These are phyloP conservation scores for Pterocles burchelli DNA, from an alignment of 2,113 vertebrate genomes.

Conservation along the genomic window DNA sequence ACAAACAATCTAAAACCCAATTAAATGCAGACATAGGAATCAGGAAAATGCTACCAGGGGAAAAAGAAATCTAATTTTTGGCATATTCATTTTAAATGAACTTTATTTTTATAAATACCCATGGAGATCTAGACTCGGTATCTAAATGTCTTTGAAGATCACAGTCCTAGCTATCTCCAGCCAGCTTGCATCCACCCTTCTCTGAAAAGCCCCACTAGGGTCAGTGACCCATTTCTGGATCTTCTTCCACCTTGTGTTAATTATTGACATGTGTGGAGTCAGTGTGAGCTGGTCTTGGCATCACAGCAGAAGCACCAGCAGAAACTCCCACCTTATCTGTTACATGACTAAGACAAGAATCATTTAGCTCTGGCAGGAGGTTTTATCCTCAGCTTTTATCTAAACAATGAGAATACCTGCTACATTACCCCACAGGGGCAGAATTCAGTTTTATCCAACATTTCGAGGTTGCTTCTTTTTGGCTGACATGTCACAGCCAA, in stretches of 20 bases:
- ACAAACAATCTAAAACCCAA: background rate
- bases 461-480: background rate
- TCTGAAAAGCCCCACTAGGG: background rate
- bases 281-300: background rate
- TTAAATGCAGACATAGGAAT: background rate
- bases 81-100: background rate
- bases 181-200: background rate
- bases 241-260: background rate
- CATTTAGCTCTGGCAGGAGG: background rate
- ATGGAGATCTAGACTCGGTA: background rate
- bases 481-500: background rate
- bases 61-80: background rate
- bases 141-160: background rate
- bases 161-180: background rate
- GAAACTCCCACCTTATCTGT: constrained; percentile 6
- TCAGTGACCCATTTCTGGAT: background rate
- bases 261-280: background rate
- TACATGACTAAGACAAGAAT: background rate
- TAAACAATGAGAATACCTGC: background rate
- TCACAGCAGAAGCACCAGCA: fast-evolving
- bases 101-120: background rate
- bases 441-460: background rate
- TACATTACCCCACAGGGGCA: background rate
- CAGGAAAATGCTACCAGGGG: background rate
- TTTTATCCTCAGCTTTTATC: constrained; percentile 28